Conservation (phyloP, 1,140 invertebrate genomes). For the Zaprionus vittiger region DNA sequence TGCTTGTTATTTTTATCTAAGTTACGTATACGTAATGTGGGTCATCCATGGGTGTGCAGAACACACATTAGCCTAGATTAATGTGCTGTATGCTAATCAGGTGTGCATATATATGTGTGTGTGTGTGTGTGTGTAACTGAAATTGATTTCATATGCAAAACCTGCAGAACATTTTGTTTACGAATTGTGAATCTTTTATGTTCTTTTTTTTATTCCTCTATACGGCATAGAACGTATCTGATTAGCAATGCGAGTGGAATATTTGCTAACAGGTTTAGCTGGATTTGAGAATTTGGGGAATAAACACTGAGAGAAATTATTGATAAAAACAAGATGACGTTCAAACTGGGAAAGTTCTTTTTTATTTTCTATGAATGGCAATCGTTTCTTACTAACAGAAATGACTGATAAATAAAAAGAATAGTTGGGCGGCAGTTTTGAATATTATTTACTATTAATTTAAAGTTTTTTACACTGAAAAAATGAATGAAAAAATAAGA, state of each 20-base stretch:
- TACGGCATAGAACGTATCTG: slow-evolving; percentile 4
- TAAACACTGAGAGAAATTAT: neutral
- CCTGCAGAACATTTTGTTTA: slow-evolving; percentile 16
- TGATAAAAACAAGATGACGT: neutral
- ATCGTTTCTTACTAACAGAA: neutral
- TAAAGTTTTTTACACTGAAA: no score
- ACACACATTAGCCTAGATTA: slow-evolving; percentile 9
- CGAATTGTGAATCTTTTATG: neutral
- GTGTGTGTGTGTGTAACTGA: neutral
- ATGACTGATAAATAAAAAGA: neutral
- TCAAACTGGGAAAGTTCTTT: no score
- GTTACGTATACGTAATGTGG: slow-evolving; percentile 51
- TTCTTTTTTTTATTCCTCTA: slow-evolving; percentile 12
- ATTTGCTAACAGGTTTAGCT: slow-evolving; percentile 25
- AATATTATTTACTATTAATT: no score
- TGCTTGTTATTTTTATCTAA: slow-evolving; percentile 21
- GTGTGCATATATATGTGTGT: neutral
- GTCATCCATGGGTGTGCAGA: slow-evolving; percentile 1
- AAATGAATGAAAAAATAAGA: no score
- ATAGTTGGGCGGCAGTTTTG: no score
- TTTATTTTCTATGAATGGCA: no score
- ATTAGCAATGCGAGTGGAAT: slow-evolving; percentile 14
- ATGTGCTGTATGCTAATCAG: slow-evolving; percentile 18
- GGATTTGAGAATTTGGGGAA: neutral
- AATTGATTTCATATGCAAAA: slow-evolving; percentile 36